These are phyloP conservation scores for Elymnias hypermnestra DNA, from an alignment of 1,140 invertebrate species.

Conservation along the genomic window DNA sequence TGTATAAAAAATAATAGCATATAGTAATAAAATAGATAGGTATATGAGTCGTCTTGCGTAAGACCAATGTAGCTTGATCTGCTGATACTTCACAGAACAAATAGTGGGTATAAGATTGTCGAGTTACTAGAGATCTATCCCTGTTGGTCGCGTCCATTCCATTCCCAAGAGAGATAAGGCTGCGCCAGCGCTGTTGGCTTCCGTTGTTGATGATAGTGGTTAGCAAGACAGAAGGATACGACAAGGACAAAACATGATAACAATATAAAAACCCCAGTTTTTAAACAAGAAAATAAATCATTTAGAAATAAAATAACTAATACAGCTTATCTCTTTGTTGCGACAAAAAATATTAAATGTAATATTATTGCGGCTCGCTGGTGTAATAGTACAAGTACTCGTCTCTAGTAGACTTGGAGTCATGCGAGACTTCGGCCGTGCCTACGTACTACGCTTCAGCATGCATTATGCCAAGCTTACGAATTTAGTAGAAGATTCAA, in stretches of 20 bases:
- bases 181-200: conserved; percentile 44
- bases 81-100: conserved; percentile 37
- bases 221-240: conserved; percentile 52
- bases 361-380: too few relatives aligned
- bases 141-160: conserved; percentile 35
- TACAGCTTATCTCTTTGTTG: too few relatives aligned
- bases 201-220: conserved; percentile 43
- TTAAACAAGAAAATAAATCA: conserved; percentile 10
- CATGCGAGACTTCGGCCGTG: too few relatives aligned
- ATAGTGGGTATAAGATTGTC: conserved; percentile 29
- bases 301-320: too few relatives aligned
- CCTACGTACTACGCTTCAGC: too few relatives aligned
- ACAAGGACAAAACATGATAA: conserved; percentile 45
- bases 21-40: too few relatives aligned
- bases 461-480: too few relatives aligned
- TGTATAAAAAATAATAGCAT: too few relatives aligned
- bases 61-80: conserved; percentile 26
- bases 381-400: too few relatives aligned
- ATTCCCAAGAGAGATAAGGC: conserved; percentile 40
- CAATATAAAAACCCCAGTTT: conserved; percentile 16
- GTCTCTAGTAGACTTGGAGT: too few relatives aligned
- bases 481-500: too few relatives aligned
- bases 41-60: conserved; percentile 28
- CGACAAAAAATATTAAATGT: too few relatives aligned
- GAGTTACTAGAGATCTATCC: conserved; percentile 33